phyloP scores from a whole-genome alignment of 1,140 invertebrate species.

The Leptopilina clavipes region DNA sequence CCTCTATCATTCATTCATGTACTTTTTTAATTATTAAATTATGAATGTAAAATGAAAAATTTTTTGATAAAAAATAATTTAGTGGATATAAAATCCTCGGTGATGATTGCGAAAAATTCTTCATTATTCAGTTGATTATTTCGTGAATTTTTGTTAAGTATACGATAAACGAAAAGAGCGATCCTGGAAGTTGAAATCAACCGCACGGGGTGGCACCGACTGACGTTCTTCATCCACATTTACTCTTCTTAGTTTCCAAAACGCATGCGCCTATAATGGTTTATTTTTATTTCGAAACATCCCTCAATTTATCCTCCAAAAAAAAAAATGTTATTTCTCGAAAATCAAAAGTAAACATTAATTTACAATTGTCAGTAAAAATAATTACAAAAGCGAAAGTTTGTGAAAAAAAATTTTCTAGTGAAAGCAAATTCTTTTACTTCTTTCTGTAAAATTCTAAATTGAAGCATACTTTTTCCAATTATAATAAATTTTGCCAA shows the following conservation, averaged over 20 bases:
- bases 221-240: constrained; percentile 54
- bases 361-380: too few relatives aligned
- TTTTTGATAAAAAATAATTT: neutral
- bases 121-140: constrained; percentile 33
- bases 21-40: neutral
- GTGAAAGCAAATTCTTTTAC: too few relatives aligned
- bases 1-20: neutral
- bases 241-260: constrained; percentile 37
- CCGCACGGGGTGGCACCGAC: constrained; percentile 54
- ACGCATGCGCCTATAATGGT: constrained; percentile 57
- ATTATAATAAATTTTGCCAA: too few relatives aligned
- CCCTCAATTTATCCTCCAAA: neutral
- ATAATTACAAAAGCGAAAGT: too few relatives aligned
- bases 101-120: constrained; percentile 25
- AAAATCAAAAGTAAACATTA: too few relatives aligned
- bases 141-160: constrained; percentile 28
- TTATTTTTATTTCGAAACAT: constrained; percentile 30
- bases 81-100: neutral
- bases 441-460: too few relatives aligned
- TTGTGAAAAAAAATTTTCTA: too few relatives aligned
- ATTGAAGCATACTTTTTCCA: too few relatives aligned
- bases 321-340: neutral
- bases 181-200: constrained; percentile 37
- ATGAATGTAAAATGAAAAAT: neutral
- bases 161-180: neutral